A percentile compares a stretch with the other conserved stretches of the same genome.
These are phyloP conservation scores for Pachypsylla venusta DNA, from an alignment of 1,140 invertebrate species.

Conservation along the genomic window DNA sequence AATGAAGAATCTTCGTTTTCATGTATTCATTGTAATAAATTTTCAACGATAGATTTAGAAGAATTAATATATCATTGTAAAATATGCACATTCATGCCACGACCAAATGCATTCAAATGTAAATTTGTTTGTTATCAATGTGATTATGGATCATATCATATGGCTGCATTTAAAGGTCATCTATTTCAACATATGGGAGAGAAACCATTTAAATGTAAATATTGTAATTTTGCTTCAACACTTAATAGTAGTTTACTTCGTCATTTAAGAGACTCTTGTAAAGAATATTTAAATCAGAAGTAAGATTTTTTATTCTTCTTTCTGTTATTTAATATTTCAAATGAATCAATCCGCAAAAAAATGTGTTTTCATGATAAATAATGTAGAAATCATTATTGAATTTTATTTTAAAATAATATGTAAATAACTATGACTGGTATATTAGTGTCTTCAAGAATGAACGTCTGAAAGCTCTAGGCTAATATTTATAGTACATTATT, in stretches of 20 bases:
- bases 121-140: not conserved
- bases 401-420: not conserved
- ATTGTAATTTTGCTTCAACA: not conserved
- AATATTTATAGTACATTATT: too few relatives aligned
- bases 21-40: not conserved
- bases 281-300: not conserved
- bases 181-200: not conserved
- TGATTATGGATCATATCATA: not conserved
- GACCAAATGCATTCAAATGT: slow-evolving; percentile 6
- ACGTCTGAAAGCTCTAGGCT: too few relatives aligned
- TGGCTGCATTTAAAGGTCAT: not conserved
- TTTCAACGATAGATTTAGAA: not conserved
- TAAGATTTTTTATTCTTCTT: too few relatives aligned
- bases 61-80: not conserved
- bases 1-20: not conserved
- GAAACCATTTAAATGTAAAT: slow-evolving; percentile 4
- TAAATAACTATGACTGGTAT: not conserved
- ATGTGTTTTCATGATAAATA: not conserved
- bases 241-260: not conserved
- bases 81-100: not conserved
- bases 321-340: not conserved
- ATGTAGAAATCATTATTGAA: not conserved
- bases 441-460: too few relatives aligned
- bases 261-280: not conserved
- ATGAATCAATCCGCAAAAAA: not conserved